phyloP scores from a whole-genome alignment of 2,888 invertebrate species.

The Epinotia nisella region DNA sequence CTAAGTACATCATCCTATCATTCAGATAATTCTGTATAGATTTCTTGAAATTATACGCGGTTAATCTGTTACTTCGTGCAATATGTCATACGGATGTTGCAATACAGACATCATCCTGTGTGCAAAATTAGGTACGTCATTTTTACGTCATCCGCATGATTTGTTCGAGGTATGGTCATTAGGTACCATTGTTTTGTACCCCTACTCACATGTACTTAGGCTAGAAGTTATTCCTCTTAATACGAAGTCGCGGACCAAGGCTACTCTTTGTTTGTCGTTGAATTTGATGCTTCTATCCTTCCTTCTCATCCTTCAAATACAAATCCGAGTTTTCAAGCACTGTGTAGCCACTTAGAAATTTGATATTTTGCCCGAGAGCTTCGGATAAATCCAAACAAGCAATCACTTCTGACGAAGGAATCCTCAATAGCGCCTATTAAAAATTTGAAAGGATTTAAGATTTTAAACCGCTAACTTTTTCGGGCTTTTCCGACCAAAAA shows the following conservation, averaged over 20 bases:
- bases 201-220: background rate
- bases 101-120: too few species aligned
- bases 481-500: slow-evolving; percentile 15
- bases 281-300: background rate
- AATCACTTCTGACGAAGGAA: background rate
- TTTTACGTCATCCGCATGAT: too few species aligned
- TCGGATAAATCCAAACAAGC: slow-evolving; percentile 17
- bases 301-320: background rate
- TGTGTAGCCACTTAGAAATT: background rate
- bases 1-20: too few species aligned
- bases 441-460: slow-evolving; percentile 32
- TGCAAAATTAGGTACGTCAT: too few species aligned
- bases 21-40: too few species aligned
- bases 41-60: too few species aligned
- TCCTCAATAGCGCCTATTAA: slow-evolving; percentile 19
- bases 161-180: too few species aligned
- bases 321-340: background rate
- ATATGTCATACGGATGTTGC: too few species aligned
- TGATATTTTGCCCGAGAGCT: slow-evolving; percentile 1
- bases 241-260: background rate
- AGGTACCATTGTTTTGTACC: background rate
- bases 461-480: slow-evolving; percentile 30
- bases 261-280: background rate
- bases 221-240: background rate
- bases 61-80: too few species aligned